Evolutionary conservation across 2,797 vertebrate genomes (phyloP).

Genomic region (Sarcoramphus papa): DNA sequence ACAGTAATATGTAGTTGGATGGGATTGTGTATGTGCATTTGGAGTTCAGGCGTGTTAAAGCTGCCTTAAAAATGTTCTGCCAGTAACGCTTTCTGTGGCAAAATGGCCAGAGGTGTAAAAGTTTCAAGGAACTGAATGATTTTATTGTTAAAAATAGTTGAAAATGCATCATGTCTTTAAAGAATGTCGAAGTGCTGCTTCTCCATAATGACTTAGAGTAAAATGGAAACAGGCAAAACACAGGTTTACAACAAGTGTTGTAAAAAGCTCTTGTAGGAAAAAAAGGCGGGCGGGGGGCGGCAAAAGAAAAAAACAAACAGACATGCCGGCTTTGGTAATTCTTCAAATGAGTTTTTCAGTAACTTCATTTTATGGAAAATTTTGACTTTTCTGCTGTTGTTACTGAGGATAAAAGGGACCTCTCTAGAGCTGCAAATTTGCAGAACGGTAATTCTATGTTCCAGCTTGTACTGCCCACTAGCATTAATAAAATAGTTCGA

Average conservation of each 20-base stretch:
- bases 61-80: not conserved
- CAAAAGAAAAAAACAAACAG: not conserved
- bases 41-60: not conserved
- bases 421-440: not conserved
- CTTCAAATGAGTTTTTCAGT: not conserved
- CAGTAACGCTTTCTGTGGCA: not conserved
- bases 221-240: not conserved
- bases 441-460: not conserved
- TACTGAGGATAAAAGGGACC: not conserved
- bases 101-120: not conserved
- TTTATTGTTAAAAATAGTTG: not conserved
- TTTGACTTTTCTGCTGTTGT: not conserved
- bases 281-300: not conserved
- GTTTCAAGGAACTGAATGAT: not conserved
- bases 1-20: not conserved
- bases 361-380: not conserved
- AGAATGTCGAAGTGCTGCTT: not conserved
- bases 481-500: not conserved
- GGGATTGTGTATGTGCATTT: not conserved
- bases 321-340: not conserved
- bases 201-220: not conserved
- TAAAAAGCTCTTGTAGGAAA: not conserved
- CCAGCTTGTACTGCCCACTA: not conserved
- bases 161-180: not conserved
- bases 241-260: not conserved